Base-by-base conservation (phyloP, 2,797 vertebrate genomes). In the Rhyacichthys aspro region DNA sequence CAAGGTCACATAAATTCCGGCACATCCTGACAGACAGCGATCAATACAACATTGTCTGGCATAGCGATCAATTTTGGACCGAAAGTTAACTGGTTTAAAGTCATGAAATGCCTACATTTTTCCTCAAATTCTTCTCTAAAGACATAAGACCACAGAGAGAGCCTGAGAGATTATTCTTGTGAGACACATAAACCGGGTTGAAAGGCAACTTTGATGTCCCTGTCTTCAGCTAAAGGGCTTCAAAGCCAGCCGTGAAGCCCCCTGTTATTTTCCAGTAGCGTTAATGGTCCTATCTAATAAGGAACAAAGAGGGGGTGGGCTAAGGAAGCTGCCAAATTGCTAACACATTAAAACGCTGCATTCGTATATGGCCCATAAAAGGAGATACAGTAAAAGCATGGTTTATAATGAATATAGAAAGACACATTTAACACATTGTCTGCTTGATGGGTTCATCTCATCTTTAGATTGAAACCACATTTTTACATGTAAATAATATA, bases 221-320 rank as follows among this genome's bases (percentile, higher is more conserved):
- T 0, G 55, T 74, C 54, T 68, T 59, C 44, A 49, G 52, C 48
- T 19, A 2, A 9, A 77, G 60, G 70, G 47, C 43, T 76, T 66
- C 59, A 79, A 67, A 79, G 76, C 63, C 72, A 79, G 43, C 76
- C 68, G 70, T 74, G 60, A 72, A 49, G 56, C 62, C 57, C 49
- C 57, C 63, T 67, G 47, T 74, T 74, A 73, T 80, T 77, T 72
- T 56, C 38, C 70, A 70, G 60, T 36, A 47, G 68, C 68, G 70
- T 66, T 86, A 76, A 76, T 64, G 41, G 48, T 46, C 42, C 8
- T 34, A 19, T 82, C 67, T 67, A 45, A 43, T 15, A 44, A 39
- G 55, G 28, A 44, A 23, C 33, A 10, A 54, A 43, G 1, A 9
- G 9, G 39, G 68, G 70, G 34, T 6, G 54, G 58, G 18, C 10